phyloP scores from a whole-genome alignment of 2,888 invertebrate species.

The Troglohyphantes excavatus region DNA sequence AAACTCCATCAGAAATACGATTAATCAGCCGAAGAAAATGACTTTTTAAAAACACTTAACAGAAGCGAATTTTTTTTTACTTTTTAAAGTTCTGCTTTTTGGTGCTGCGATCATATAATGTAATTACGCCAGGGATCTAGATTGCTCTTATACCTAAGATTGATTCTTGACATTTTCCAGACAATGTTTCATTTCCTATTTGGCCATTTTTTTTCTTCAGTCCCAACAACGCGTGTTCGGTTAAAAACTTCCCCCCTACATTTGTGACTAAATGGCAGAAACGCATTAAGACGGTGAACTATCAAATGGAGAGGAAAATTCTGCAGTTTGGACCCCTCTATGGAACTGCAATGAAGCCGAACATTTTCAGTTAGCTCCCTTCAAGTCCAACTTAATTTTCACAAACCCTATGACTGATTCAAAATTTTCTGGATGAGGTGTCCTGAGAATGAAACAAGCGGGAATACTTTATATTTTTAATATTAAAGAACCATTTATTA shows the following conservation, averaged over 20 bases:
- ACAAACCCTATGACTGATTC: background rate
- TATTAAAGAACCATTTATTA: background rate
- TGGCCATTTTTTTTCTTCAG: conserved; percentile 29
- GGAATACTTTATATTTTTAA: background rate
- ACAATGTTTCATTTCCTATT: conserved; percentile 68
- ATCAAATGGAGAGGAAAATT: conserved; percentile 46
- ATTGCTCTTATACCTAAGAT: conserved; percentile 66
- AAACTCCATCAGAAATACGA: conserved; percentile 64
- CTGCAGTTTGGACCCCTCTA: background rate
- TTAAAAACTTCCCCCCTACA: background rate
- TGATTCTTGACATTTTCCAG: conserved; percentile 62
- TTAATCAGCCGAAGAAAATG: conserved; percentile 67
- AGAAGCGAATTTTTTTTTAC: conserved; percentile 19
- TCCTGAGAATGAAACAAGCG: background rate
- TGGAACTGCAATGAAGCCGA: conserved; percentile 13
- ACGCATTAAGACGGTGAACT: conserved; percentile 34
- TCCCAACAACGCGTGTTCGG: background rate
- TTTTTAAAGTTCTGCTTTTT: background rate
- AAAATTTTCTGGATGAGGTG: background rate
- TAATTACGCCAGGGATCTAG: conserved; percentile 23
- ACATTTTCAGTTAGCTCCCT: background rate
- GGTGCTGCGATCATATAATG: conserved; percentile 26
- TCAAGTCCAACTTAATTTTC: background rate
- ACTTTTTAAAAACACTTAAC: conserved; percentile 58
- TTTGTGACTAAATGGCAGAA: conserved; percentile 21